Percentiles rank a stretch among this genome's conserved stretches.
Conservation (phyloP, 2,888 invertebrate species). For the Drosophila nigricruria region DNA sequence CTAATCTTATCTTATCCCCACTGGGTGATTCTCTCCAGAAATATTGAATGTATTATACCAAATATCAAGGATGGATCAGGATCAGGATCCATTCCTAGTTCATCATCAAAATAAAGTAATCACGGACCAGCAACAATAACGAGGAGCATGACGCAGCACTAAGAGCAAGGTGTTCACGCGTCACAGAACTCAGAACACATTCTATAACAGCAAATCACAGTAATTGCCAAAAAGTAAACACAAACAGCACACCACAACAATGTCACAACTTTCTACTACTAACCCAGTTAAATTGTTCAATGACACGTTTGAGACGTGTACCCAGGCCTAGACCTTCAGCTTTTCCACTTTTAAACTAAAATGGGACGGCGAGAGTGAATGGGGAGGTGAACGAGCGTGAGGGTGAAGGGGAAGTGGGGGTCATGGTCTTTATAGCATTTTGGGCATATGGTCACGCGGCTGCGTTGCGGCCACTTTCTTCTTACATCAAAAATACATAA, state of each 20-base stretch:
- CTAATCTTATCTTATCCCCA: neutral
- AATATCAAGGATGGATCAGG: too few relatives aligned
- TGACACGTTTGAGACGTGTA: conserved; percentile 40
- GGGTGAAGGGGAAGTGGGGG: neutral
- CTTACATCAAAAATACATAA: conserved; percentile 73
- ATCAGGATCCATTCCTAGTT: neutral
- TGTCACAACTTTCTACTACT: conserved; percentile 70
- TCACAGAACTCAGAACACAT: conserved; percentile 35
- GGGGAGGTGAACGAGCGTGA: neutral
- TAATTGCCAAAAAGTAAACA: conserved; percentile 51
- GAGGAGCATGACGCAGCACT: conserved; percentile 9
- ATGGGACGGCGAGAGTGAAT: neutral
- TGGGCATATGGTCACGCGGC: conserved; percentile 61
- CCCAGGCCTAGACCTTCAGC: conserved; percentile 56
- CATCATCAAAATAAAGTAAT: neutral
- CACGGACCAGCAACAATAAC: neutral
- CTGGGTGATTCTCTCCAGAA: neutral
- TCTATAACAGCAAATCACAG: conserved; percentile 47
- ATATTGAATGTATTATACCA: too few relatives aligned
- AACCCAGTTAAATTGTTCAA: conserved; percentile 71
- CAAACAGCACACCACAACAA: conserved; percentile 23
- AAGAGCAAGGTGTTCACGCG: conserved; percentile 12
- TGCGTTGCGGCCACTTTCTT: conserved; percentile 62
- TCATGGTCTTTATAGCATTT: conserved; percentile 39
- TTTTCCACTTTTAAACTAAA: conserved; percentile 12